Percentiles rank a stretch among this genome's conserved stretches.
Evolutionary conservation across 2,797 vertebrate species (phyloP).

Genomic region (Hydrolagus colliei): DNA sequence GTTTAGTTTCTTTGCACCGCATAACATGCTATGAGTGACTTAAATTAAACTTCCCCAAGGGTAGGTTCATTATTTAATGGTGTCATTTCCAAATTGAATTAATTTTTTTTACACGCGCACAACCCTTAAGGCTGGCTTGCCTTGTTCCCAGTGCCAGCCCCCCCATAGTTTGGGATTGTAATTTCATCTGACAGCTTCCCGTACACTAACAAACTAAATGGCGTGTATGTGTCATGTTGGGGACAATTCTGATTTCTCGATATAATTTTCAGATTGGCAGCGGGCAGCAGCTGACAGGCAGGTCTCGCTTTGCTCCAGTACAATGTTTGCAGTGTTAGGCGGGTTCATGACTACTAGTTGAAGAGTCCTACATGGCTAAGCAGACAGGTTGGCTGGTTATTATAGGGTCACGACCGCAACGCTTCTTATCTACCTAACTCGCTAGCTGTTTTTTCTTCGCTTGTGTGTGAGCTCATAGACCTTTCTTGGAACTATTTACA

Average conservation of each 20-base stretch:
- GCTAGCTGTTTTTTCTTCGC: neutral
- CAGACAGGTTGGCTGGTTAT: slow-evolving; percentile 54
- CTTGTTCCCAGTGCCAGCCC: slow-evolving; percentile 26
- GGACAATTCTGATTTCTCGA: slow-evolving; percentile 44
- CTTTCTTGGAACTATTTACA: slow-evolving; percentile 18
- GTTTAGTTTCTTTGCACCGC: slow-evolving; percentile 33
- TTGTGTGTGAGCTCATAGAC: neutral
- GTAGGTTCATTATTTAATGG: slow-evolving; percentile 56
- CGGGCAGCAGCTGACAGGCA: slow-evolving; percentile 45
- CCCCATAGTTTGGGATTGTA: slow-evolving; percentile 26
- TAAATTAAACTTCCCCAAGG: slow-evolving; percentile 33
- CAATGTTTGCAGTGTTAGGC: slow-evolving; percentile 48
- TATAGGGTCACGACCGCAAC: slow-evolving; percentile 49
- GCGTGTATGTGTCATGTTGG: slow-evolving; percentile 34
- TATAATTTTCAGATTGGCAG: slow-evolving; percentile 40
- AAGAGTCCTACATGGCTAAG: slow-evolving; percentile 45
- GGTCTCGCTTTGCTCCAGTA: slow-evolving; percentile 47
- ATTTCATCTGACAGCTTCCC: slow-evolving; percentile 29
- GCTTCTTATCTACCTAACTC: slow-evolving; percentile 33
- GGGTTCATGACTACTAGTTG: slow-evolving; percentile 40
- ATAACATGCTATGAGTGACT: slow-evolving; percentile 29
- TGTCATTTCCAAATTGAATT: slow-evolving; percentile 51
- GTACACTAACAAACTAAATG: slow-evolving; percentile 26
- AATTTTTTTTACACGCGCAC: slow-evolving; percentile 36
- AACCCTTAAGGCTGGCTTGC: slow-evolving; percentile 37